phyloP scores from a whole-genome alignment of 1,140 invertebrate species.

The Colletes latitarsis region DNA sequence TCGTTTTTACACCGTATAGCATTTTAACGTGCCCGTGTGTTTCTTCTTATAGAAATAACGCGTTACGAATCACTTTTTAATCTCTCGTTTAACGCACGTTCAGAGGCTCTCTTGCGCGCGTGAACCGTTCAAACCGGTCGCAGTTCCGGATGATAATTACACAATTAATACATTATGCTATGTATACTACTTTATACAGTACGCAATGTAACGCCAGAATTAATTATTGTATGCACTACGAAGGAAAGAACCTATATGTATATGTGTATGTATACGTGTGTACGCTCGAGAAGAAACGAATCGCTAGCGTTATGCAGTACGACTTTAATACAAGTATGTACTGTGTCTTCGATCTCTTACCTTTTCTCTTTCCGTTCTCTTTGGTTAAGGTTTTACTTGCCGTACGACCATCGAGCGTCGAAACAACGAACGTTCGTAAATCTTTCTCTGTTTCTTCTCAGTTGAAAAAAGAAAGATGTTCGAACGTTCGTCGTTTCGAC shows the following conservation, averaged over 20 bases:
- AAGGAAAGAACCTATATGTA: slow-evolving; percentile 59
- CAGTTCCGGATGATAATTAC: slow-evolving; percentile 41
- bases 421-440: no score
- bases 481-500: no score
- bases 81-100: slow-evolving; percentile 6
- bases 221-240: slow-evolving; percentile 58
- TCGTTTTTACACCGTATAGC: slow-evolving; percentile 51
- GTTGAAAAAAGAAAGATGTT: no score
- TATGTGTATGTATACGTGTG: slow-evolving; percentile 44
- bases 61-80: slow-evolving; percentile 31
- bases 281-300: slow-evolving; percentile 55
- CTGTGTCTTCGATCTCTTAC: neutral
- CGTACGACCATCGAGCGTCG: no score
- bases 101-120: slow-evolving; percentile 1
- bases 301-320: slow-evolving; percentile 49
- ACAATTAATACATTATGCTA: slow-evolving; percentile 54
- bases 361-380: neutral
- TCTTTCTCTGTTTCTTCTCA: no score
- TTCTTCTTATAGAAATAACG: slow-evolving; percentile 47
- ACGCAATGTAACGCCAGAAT: slow-evolving; percentile 54
- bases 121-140: neutral
- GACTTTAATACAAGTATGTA: slow-evolving; percentile 29
- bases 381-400: no score
- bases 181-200: slow-evolving; percentile 60
- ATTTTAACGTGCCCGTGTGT: slow-evolving; percentile 49